phyloP scores from a whole-genome alignment of 2,113 vertebrate genomes.

The Hassar affinis region DNA sequence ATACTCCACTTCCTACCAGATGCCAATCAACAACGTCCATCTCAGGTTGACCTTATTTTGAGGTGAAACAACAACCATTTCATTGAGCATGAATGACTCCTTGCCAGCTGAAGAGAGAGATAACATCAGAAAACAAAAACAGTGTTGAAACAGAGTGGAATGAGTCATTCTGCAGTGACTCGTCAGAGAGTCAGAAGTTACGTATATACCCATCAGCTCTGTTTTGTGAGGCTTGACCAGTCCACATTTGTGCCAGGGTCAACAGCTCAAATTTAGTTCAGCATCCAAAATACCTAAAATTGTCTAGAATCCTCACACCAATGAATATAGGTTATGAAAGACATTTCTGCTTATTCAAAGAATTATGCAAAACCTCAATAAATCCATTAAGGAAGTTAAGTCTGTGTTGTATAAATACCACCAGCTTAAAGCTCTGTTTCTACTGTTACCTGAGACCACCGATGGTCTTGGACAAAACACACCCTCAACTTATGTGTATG shows the following conservation, averaged over 20 bases:
- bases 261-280: neutral
- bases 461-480: neutral
- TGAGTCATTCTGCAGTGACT: slow-evolving; percentile 23
- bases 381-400: neutral
- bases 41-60: slow-evolving; percentile 11
- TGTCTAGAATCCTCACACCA: neutral
- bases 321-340: neutral
- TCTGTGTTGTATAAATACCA: neutral
- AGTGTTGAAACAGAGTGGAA: slow-evolving; percentile 37
- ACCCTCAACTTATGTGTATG: neutral
- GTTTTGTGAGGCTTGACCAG: slow-evolving; percentile 22
- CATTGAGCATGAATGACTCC: slow-evolving; percentile 13
- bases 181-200: slow-evolving; percentile 12
- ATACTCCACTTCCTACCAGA: slow-evolving; percentile 22
- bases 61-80: slow-evolving; percentile 24
- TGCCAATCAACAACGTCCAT: slow-evolving; percentile 10
- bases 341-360: neutral
- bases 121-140: slow-evolving; percentile 44
- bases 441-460: neutral
- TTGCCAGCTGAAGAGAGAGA: slow-evolving; percentile 13
- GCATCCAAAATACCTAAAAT: neutral
- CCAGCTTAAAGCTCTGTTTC: neutral
- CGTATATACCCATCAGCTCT: slow-evolving; percentile 25
- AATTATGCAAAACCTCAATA: neutral
- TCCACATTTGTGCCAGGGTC: slow-evolving; percentile 1